Evolutionary conservation across 2,113 vertebrate genomes (phyloP), one percentile per base, ranked within the genome.

Genomic region (Amia ocellicauda): DNA sequence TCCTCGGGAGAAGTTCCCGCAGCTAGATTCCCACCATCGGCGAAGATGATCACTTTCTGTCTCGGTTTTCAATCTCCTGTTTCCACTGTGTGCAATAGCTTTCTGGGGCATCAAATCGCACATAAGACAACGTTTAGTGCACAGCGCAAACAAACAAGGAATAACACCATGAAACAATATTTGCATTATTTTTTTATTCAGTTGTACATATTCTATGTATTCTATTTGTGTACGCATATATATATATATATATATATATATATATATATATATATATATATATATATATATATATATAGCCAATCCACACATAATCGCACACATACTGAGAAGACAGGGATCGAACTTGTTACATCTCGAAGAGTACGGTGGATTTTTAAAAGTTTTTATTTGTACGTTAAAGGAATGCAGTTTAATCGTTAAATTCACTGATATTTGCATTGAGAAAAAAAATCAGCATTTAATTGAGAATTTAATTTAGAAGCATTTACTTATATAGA

Each of bases 1-100:
- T 87, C 79, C 79, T 85, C 82, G 83, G 92, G 88, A 89, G 85
- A 89, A 88, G 79, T 86, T 87, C 80, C 73, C 77, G 77, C 85
- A 90, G 85, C 79, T 78, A 79, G 74, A 74, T 82, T 87, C 87
- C 85, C 82, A 84, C 77, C 73, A 81, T 75, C 76, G 65, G 70
- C 60, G 73, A 75, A 60, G 74, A 77, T 79, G 86, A 83, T 76
- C 86, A 80, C 80, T 84, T 84, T 77, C 72, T 67, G 58, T 52
- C 54, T 64, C 56, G 67, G 71, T 71, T 77, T 65, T 72, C 65
- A 66, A 78, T 71, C 60, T 54, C 67, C 66, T 40, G 72, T 60
- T 58, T 55, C 31, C 54, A n/a, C n/a, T n/a, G n/a, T 47, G n/a
- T 8, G 45, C 45, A n/a, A n/a, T 16, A 47, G 45, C n/a, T 47